These are phyloP conservation scores for Coturnix japonica DNA, from an alignment of 2,113 vertebrate species.

Conservation along the genomic window DNA sequence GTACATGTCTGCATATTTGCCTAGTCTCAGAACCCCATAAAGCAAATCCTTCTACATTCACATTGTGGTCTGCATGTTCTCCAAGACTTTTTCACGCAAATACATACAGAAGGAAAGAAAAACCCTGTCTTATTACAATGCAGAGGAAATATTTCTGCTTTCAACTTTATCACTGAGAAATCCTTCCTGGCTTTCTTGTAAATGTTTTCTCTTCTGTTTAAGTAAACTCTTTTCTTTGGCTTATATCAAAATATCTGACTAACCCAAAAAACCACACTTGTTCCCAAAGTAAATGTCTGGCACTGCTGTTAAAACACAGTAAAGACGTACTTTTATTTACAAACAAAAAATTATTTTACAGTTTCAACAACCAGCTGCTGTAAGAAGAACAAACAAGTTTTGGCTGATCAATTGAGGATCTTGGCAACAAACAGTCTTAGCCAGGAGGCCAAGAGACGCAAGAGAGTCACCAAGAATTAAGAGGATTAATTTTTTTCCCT, in stretches of 20 bases:
- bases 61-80: background rate
- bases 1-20: slow-evolving; percentile 29
- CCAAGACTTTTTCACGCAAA: background rate
- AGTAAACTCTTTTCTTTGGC: slow-evolving; percentile 60
- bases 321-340: slow-evolving; percentile 32
- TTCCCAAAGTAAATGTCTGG: slow-evolving; percentile 56
- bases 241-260: slow-evolving; percentile 31
- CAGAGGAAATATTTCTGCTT: slow-evolving; percentile 44
- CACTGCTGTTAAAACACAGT: slow-evolving; percentile 25
- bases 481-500: background rate
- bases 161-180: slow-evolving; percentile 19
- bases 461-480: background rate
- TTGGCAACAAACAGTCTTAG: background rate
- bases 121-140: background rate
- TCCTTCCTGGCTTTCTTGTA: slow-evolving; percentile 38
- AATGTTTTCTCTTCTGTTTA: slow-evolving; percentile 58
- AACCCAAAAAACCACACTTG: slow-evolving; percentile 18
- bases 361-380: background rate
- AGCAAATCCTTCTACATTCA: slow-evolving; percentile 21
- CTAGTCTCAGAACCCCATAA: background rate
- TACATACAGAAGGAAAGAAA: slow-evolving; percentile 14
- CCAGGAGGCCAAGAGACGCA: background rate
- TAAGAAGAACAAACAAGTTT: background rate
- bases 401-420: background rate
- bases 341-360: slow-evolving; percentile 42